phyloP scores from a whole-genome alignment of 2,888 invertebrate species.

The Polymixis lichenea region DNA sequence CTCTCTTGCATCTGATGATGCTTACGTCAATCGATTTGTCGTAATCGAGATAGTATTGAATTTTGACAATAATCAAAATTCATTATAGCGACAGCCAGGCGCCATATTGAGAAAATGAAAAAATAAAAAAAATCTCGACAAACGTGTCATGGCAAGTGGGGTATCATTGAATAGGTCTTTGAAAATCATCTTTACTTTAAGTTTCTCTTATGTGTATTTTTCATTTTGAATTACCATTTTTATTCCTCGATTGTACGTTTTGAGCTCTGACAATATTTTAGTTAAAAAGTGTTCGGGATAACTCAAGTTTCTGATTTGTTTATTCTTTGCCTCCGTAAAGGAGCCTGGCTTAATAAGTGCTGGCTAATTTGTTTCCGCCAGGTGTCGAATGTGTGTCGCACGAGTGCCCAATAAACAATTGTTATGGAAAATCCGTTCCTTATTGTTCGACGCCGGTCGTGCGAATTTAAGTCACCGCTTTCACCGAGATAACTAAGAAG shows the following conservation, averaged over 20 bases:
- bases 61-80: too few species aligned
- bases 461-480: conserved; percentile 21
- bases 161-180: too few species aligned
- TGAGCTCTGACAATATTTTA: not conserved
- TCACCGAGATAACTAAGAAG: conserved; percentile 10
- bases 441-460: conserved; percentile 18
- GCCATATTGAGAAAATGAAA: too few species aligned
- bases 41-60: too few species aligned
- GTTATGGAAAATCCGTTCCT: conserved; percentile 23
- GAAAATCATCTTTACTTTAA: too few species aligned
- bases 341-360: conserved; percentile 15
- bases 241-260: not conserved
- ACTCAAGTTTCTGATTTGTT: conserved; percentile 1
- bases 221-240: not conserved
- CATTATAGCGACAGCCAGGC: too few species aligned
- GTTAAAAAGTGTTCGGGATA: not conserved
- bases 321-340: conserved; percentile 4
- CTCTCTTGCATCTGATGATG: too few species aligned
- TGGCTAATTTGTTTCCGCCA: conserved; percentile 32
- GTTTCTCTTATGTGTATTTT: too few species aligned
- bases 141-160: too few species aligned
- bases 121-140: too few species aligned
- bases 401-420: conserved; percentile 39
- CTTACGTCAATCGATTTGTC: too few species aligned
- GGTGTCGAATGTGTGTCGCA: conserved; percentile 37